These are phyloP conservation scores for Acestrorhynchus altus DNA, from an alignment of 2,797 vertebrate species.

Conservation along the genomic window DNA sequence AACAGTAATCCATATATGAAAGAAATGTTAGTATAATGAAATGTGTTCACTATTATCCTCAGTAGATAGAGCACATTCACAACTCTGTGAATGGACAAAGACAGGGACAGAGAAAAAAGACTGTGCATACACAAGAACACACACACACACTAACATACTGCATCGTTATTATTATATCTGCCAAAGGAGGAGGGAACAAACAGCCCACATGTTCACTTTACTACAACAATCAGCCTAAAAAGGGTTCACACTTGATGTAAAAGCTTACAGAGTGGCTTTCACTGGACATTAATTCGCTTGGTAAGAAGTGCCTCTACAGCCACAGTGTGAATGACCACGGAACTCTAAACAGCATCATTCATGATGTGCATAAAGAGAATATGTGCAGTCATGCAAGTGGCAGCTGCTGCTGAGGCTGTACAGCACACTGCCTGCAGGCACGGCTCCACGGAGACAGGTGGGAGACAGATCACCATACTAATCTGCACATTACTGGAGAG, in stretches of 20 bases:
- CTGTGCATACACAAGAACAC: too few species aligned
- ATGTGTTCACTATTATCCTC: neutral
- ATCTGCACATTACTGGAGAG: slow-evolving; percentile 1
- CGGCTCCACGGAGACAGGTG: slow-evolving; percentile 7
- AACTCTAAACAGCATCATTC: slow-evolving; percentile 1
- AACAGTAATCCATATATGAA: neutral
- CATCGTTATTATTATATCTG: neutral
- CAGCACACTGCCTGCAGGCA: slow-evolving; percentile 15
- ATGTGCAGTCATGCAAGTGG: slow-evolving; percentile 6
- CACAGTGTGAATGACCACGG: slow-evolving; percentile 8
- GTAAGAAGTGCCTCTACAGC: slow-evolving; percentile 11
- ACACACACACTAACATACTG: neutral
- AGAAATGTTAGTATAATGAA: neutral
- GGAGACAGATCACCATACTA: slow-evolving; percentile 23
- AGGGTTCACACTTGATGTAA: neutral
- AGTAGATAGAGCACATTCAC: slow-evolving; percentile 14
- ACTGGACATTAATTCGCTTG: slow-evolving; percentile 11
- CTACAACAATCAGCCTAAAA: slow-evolving; percentile 3
- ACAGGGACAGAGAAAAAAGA: too few species aligned
- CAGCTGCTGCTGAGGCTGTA: neutral
- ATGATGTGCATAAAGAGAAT: neutral
- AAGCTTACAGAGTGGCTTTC: slow-evolving; percentile 4
- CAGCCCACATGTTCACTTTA: neutral
- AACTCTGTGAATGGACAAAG: too few species aligned
- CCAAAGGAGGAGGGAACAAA: neutral